These are phyloP conservation scores for Penaeus indicus DNA, from an alignment of 1,140 invertebrate genomes.

Conservation along the genomic window DNA sequence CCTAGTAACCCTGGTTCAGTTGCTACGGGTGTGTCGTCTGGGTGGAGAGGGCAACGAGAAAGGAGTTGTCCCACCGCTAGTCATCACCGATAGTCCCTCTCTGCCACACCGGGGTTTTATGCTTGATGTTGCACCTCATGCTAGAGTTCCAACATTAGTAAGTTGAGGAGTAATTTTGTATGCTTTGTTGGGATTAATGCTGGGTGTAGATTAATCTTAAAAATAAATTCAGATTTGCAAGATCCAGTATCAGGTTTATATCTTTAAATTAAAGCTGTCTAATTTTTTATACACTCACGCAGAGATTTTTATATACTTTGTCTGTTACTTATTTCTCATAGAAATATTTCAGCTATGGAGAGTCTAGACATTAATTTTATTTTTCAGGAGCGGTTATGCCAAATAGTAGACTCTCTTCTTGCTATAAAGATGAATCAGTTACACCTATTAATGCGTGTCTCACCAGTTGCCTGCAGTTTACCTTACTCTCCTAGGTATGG, in stretches of 20 bases:
- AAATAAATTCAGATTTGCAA: background rate
- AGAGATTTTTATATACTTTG: too few species aligned
- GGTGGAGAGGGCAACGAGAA: constrained; percentile 37
- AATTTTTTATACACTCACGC: too few species aligned
- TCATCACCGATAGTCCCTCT: constrained; percentile 78
- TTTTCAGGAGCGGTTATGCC: constrained; percentile 74
- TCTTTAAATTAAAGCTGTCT: too few species aligned
- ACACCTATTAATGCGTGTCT: constrained; percentile 74
- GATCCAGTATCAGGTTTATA: too few species aligned
- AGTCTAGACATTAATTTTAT: constrained; percentile 6
- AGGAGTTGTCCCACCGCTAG: constrained; percentile 71
- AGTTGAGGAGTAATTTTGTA: constrained; percentile 53
- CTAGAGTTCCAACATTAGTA: constrained; percentile 76
- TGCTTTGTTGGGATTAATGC: background rate
- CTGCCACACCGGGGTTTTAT: constrained; percentile 76
- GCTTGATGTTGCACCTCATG: constrained; percentile 76
- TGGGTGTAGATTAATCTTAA: background rate
- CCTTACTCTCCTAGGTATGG: constrained; percentile 69
- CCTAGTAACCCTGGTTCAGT: constrained; percentile 77
- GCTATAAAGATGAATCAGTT: constrained; percentile 78
- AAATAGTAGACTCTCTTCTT: constrained; percentile 75
- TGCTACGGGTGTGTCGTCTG: constrained; percentile 73
- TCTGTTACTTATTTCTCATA: too few species aligned
- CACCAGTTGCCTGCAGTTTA: constrained; percentile 73
- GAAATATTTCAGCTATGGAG: background rate